Evolutionary conservation across 2,113 vertebrate species (phyloP), one percentile per base, ranked within the genome.

Genomic region (Chrysemys picta): DNA sequence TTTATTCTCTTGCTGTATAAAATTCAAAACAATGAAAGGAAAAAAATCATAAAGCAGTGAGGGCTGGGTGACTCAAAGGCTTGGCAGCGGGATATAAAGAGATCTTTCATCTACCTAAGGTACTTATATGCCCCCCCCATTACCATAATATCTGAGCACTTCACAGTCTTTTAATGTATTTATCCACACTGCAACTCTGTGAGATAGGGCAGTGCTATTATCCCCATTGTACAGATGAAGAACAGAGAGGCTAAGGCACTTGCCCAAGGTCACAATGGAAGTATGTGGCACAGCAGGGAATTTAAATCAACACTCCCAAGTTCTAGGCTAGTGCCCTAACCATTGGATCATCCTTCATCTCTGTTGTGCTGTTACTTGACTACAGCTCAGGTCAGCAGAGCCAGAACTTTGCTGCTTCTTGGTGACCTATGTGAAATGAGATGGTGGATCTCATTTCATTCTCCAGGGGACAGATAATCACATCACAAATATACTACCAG

Each of bases 21-120:
- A 95, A 69, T 47, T 89, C 82, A 47, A 82, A 89, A 22, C 42
- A 76, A 80, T 13, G 2, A 21, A 59, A 79, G 72, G 38, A 24
- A 76, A 76, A 84, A 87, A 3, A 22, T 11, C 53, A 27, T 42
- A 56, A 92, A 10, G 0, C 13, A 38, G 25, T 17, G 80, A 47
- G 54, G 82, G 27, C 42, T 0, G 0, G 80, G 52, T 42, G 75
- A n/a, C 0, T 0, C 12, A 56, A 42, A 10, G 52, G 16, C 3
- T 0, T 0, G 0, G 11, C 16, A 17, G 3, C 0, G 6, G 53
- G 13, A 3, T 3, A 10, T 10, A 5, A 38, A 24, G 81, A 17
- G 35, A 21, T 42, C 57, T 47, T 52, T 2, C 25, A 4, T 2
- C 5, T 62, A 62, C 24, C 27, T 29, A 5, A 29, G 29, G 29